Conservation (phyloP, 2,888 invertebrate genomes). For the Amphipoea oculea region DNA sequence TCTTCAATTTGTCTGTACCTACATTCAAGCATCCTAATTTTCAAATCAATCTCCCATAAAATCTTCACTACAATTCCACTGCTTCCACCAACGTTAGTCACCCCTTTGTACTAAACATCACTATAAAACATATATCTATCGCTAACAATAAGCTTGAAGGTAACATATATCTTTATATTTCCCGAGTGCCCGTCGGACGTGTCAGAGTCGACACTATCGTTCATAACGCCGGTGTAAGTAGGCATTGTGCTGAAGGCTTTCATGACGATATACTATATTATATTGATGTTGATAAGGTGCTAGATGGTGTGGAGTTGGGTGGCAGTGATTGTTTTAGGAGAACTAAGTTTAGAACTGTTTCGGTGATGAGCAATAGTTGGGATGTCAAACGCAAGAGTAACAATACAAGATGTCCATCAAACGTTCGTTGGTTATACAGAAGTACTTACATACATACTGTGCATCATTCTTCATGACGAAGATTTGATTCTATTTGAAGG, state of each 20-base stretch:
- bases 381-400: not conserved
- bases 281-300: conserved; percentile 25
- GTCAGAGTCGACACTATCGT: conserved; percentile 50
- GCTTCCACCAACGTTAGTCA: not conserved
- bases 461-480: not conserved
- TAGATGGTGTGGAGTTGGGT: conserved; percentile 14
- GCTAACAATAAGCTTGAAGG: conserved; percentile 37
- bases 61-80: not conserved
- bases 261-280: conserved; percentile 30
- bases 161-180: conserved; percentile 55
- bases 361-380: not conserved
- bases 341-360: conserved; percentile 16
- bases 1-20: not conserved
- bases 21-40: not conserved
- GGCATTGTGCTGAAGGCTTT: conserved; percentile 45
- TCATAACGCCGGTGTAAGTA: conserved; percentile 38
- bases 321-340: conserved; percentile 36
- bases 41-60: not conserved
- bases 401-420: not conserved
- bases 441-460: not conserved
- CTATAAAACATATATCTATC: conserved; percentile 16
- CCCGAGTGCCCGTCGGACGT: conserved; percentile 45
- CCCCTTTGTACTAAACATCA: not conserved
- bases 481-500: no score
- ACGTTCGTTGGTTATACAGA: not conserved